These are phyloP conservation scores for Drosophila biarmipes DNA, from an alignment of 1,140 invertebrate genomes.

Conservation along the genomic window DNA sequence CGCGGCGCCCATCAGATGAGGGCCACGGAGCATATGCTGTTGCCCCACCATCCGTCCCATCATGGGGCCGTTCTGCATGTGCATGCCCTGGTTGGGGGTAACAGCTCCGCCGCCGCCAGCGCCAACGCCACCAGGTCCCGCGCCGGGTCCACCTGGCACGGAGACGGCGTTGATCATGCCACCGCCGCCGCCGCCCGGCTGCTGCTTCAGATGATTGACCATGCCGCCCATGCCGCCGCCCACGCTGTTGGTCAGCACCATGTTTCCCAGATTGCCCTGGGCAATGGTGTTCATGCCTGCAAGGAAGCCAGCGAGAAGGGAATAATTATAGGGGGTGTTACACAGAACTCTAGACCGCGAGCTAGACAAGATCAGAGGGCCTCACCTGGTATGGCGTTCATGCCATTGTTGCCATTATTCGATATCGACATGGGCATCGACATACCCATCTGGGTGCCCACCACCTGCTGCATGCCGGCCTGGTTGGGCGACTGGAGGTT, in stretches of 20 bases:
- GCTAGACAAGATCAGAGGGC: too few relatives aligned
- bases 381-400: constrained; percentile 88
- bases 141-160: constrained; percentile 27
- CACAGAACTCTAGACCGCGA: too few relatives aligned
- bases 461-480: constrained; percentile 85
- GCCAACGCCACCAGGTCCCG: constrained; percentile 45
- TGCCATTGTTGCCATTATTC: constrained; percentile 87
- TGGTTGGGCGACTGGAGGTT: constrained; percentile 93
- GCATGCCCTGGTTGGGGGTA: constrained; percentile 81
- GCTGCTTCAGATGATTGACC: constrained; percentile 75
- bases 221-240: constrained; percentile 86
- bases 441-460: constrained; percentile 85
- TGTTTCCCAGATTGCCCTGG: constrained; percentile 86
- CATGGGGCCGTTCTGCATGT: constrained; percentile 89
- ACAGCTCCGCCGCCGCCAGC: constrained; percentile 61
- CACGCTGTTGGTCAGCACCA: constrained; percentile 90
- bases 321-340: too few relatives aligned
- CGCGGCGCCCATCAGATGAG: constrained; percentile 73
- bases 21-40: constrained; percentile 83
- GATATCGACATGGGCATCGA: constrained; percentile 88
- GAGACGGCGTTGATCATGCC: constrained; percentile 85
- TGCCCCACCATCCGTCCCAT: constrained; percentile 87
- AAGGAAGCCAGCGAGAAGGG: not conserved
- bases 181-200: constrained; percentile 83
- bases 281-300: constrained; percentile 88